Evolutionary conservation across 2,888 invertebrate species (phyloP).

Genomic region (Patella pellucida): DNA sequence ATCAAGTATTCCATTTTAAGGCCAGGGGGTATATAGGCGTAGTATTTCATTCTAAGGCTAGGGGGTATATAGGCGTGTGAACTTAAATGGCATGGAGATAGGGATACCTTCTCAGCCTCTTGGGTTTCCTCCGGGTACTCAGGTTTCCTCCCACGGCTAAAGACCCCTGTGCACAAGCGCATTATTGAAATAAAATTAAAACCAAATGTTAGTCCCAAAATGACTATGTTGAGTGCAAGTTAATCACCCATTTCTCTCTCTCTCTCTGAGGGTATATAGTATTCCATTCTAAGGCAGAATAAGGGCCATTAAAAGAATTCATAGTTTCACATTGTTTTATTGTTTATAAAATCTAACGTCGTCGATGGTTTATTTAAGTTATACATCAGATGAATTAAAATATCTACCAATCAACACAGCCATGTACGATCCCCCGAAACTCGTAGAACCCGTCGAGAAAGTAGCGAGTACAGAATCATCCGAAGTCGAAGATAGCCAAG

Average conservation of each 20-base stretch:
- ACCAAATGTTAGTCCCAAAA: no score
- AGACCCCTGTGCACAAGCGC: no score
- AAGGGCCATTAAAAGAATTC: neutral
- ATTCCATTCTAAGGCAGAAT: neutral
- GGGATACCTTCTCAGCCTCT: no score
- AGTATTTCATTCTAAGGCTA: neutral
- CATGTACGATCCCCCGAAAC: slow-evolving; percentile 76
- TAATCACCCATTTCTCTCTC: no score
- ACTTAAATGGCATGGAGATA: no score
- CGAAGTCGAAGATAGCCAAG: slow-evolving; percentile 31
- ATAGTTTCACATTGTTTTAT: neutral
- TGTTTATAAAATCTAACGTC: neutral
- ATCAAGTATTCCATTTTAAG: no score
- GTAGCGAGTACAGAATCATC: slow-evolving; percentile 36
- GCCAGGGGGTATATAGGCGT: neutral
- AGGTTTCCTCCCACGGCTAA: no score
- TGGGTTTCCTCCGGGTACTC: no score
- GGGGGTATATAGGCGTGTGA: neutral
- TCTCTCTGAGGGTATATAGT: no score
- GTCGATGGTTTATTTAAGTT: slow-evolving; percentile 71
- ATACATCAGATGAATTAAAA: slow-evolving; percentile 87
- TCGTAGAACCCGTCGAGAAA: slow-evolving; percentile 43
- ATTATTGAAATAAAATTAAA: no score
- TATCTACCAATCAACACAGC: slow-evolving; percentile 94
- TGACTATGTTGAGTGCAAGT: no score